Evolutionary conservation across 2,888 invertebrate genomes (phyloP), one percentile per base, ranked within the genome.

Genomic region (Alloscopus bannaensis): DNA sequence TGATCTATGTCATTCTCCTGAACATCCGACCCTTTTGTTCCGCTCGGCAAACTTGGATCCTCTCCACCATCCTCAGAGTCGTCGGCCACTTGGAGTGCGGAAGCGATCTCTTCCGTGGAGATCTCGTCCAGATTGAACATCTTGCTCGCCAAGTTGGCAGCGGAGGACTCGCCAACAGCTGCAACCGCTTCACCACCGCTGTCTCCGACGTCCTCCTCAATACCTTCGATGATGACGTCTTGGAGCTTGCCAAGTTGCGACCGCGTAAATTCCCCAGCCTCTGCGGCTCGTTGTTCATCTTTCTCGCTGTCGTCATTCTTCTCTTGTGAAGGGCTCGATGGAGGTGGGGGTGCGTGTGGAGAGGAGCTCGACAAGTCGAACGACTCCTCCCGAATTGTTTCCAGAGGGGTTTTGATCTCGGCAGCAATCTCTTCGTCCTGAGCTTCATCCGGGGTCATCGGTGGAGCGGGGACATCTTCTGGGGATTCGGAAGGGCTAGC

Each of bases 321-420:
- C 31, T 75, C 65, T 6, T 47, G 16, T 36, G 55, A n/a, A n/a
- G 11, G 3, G 55, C 45, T 22, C 31, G 16, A 20, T 6, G 20
- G 24, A 20, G 42, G 29, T 2, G 62, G 62, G 22, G 55, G 55
- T 6, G 47, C 47, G 18, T 3, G 16, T 11, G 11, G 11, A 16
- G 29, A 40, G 45, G 28, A 40, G 57, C 52, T 75, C n/a, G 60
- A 68, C 26, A 20, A 20, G 18, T 71, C 83, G 50, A 81, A 68
- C 4, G 76, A 77, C 36, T 83, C 83, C 59, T 83, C 83, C 3
- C 81, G 68, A 57, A 83, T 83, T 2, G 83, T 83, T 50, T 83
- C 83, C 70, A 83, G 52, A 11, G 76, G 81, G 1, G 76, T 69
- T 72, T 81, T 81, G 26, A 81, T 47, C 24, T 79, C 81, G 3